A percentile compares a stretch with the other conserved stretches of the same genome.
These are phyloP conservation scores for Podarcis muralis DNA, from an alignment of 2,113 vertebrate species.

Conservation along the genomic window DNA sequence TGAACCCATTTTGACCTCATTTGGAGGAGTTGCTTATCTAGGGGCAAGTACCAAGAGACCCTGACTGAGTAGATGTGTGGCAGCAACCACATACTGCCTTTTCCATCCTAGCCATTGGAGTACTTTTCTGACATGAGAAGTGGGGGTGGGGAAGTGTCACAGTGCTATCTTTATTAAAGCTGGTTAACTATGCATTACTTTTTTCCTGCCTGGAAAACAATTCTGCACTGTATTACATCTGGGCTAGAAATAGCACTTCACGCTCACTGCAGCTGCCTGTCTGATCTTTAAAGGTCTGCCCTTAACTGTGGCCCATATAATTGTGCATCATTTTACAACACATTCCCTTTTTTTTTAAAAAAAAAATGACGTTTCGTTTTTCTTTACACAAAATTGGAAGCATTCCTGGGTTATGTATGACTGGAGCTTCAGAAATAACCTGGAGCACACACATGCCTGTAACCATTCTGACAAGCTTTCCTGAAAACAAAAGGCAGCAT, in stretches of 20 bases:
- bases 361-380: slow-evolving; percentile 7
- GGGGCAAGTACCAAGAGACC: background rate
- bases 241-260: background rate
- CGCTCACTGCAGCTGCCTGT: background rate
- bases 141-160: too few relatives aligned
- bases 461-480: slow-evolving; percentile 43
- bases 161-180: too few relatives aligned
- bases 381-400: slow-evolving; percentile 1
- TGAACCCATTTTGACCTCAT: background rate
- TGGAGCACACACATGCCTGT: slow-evolving; percentile 20
- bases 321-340: slow-evolving; percentile 4
- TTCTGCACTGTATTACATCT: background rate
- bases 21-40: background rate
- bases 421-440: slow-evolving; percentile 49
- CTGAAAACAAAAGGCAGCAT: slow-evolving; percentile 37
- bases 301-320: background rate
- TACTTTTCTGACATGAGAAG: background rate
- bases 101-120: background rate
- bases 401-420: slow-evolving; percentile 33
- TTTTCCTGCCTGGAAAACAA: background rate
- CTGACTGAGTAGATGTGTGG: background rate
- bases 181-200: background rate
- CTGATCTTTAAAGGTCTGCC: background rate
- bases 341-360: background rate
- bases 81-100: too few relatives aligned